phyloP scores from a whole-genome alignment of 2,113 vertebrate species.

The Riparia riparia region DNA sequence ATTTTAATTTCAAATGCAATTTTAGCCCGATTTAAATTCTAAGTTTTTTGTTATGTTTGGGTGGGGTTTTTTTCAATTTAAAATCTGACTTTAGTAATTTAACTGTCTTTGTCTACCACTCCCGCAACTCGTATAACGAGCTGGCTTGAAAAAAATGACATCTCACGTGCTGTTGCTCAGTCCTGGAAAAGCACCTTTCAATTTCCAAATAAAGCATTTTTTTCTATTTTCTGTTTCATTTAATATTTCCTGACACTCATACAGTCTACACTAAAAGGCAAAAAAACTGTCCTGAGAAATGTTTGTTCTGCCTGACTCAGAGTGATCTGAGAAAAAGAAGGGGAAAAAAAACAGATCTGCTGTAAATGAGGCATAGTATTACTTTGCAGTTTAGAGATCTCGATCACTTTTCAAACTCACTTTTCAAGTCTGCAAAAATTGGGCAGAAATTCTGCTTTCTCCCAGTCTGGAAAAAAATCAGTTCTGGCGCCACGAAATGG shows the following conservation, averaged over 20 bases:
- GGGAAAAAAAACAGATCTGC: background rate
- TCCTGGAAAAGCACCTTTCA: background rate
- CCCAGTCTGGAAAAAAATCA: background rate
- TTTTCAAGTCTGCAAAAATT: background rate
- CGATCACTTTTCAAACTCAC: background rate
- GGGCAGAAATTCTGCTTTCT: background rate
- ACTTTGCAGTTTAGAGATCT: background rate
- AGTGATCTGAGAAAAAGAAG: background rate
- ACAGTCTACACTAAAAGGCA: background rate
- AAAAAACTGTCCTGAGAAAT: background rate
- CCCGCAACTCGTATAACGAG: background rate
- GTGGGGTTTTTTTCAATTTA: background rate
- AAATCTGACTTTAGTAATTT: background rate
- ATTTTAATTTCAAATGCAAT: background rate
- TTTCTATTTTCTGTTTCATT: background rate
- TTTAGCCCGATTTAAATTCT: background rate
- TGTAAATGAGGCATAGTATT: background rate
- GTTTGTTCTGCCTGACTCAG: background rate
- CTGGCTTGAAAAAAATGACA: background rate
- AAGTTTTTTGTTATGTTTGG: background rate
- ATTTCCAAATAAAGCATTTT: background rate
- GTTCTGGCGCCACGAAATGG: fast-evolving
- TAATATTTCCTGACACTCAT: background rate
- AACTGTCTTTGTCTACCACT: background rate
- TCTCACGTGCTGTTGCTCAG: background rate